Base-by-base conservation (phyloP, 1,140 invertebrate genomes). In the Drosophila mauritiana region DNA sequence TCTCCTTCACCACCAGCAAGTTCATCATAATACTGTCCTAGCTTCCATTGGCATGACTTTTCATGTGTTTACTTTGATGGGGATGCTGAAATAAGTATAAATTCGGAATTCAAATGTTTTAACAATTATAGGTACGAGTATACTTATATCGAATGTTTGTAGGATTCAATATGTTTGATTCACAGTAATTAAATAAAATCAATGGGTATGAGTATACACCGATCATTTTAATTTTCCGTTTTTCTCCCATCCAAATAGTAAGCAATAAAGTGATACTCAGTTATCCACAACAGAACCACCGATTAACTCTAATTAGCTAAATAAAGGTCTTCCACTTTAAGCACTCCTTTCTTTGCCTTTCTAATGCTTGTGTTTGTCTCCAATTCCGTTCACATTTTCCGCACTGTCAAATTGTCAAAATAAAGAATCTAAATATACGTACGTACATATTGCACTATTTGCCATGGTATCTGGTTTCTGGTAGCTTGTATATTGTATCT, bases 1-100 rank as follows among this genome's bases (percentile, higher is more conserved):
- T 65, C 51, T 82, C 46, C 37, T 81, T 54, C 13, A 52, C 54
- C 48, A 63, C 43, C 57, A 70, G 70, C 58, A 79, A 82, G 39
- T 64, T 65, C 82, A 88, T 81, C 78, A 81, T 83, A 82, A 79
- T 62, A 64, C 48, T 39, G 58, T 68, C 55, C 58, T 40, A 53
- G 46, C 65, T 64, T 61, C 78, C 36, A 49, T 65, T 78, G 56
- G 61, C 79, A 76, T 88, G 69, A 53, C 75, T 75, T 58, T 17
- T 42, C 27, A 46, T 13, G 22, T 45, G 7, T 31, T 20, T 27
- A 54, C 22, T 11, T 20, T 20, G 37, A 13, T 15, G 3, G 31
- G 46, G 34, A 22, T 73, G 37, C 39, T 75, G 34, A 0, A 39
- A 48, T 10, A 31, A 10, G 31, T 17, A 17, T 17, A 17, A 17